Evolutionary conservation across 1,140 invertebrate species (phyloP), one percentile per base, ranked within the genome.

Genomic region (Heliconius nattereri): DNA sequence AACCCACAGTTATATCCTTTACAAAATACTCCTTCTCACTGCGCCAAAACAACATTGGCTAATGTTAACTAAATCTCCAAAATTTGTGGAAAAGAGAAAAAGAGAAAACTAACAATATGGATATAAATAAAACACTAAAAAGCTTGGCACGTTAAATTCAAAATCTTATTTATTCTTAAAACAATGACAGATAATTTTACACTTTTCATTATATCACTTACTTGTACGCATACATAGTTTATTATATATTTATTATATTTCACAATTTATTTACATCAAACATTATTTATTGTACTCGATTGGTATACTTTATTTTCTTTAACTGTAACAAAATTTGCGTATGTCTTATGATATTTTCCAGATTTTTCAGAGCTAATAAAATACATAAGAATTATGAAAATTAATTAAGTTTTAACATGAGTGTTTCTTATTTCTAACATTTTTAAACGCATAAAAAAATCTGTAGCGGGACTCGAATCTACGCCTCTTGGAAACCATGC

Each of bases 261-360:
- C 87, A 90, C 86, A 89, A 81, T 83, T 80, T 91, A 92, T 93
- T 90, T 92, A 92, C 91, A 94, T 78, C 82, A 86, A 91, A 87
- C 80, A 87, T 92, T 94, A 94, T 94, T 92, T 94, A 94, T 94
- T 94, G 92, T 94, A 91, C 92, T 94, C 87, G 81, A 83, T 91
- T 89, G 87, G 91, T 93, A 92, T 92, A 93, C 91, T 83, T 89
- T 82, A 84, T 84, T 87, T 81, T 54, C n/a, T 26, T 26, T 73
- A 88, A 84, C 77, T 84, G 80, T 37, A 81, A 87, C 85, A 87
- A 85, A 85, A 83, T 84, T 76, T 81, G 80, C 60, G 85, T 87
- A 78, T 83, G 86, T 16, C 20, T 87, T 29, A 60, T 11, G 75
- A 81, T 81, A 71, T 81, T 81, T 81, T 78, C 79, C 80, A 81